A percentile compares a stretch with the other conserved stretches of the same genome.
These are phyloP conservation scores for Myripristis jacobus DNA, from an alignment of 2,797 vertebrate species.

Conservation along the genomic window DNA sequence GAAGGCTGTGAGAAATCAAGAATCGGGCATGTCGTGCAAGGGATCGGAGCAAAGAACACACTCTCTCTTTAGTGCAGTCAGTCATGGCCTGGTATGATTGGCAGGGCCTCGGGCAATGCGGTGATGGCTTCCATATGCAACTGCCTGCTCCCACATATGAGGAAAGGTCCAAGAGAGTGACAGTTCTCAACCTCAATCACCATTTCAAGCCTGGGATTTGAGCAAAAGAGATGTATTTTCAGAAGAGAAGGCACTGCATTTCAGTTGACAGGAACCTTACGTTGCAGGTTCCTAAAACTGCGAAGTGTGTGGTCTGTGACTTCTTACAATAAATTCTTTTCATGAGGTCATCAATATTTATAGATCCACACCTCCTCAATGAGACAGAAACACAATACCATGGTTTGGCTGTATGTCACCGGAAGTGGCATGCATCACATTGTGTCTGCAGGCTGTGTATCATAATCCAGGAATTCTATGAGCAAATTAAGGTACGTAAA, in stretches of 20 bases:
- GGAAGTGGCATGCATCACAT: constrained; percentile 1
- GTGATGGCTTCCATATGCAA: constrained; percentile 60
- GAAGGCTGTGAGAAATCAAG: constrained; percentile 24
- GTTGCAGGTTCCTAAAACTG: not conserved
- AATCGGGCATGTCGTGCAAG: constrained; percentile 17
- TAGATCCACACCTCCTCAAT: not conserved
- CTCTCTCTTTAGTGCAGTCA: constrained; percentile 31
- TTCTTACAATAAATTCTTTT: constrained; percentile 7
- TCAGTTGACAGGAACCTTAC: not conserved
- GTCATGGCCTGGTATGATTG: constrained; percentile 34
- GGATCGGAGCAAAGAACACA: constrained; percentile 22
- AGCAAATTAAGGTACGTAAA: not conserved
- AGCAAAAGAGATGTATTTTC: not conserved
- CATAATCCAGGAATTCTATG: not conserved
- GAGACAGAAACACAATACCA: constrained; percentile 31
- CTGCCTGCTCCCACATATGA: not conserved
- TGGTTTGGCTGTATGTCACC: not conserved
- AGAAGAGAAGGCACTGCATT: not conserved
- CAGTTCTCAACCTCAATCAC: constrained; percentile 26
- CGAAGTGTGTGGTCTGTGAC: not conserved
- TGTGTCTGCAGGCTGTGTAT: not conserved
- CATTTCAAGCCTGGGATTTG: constrained; percentile 12
- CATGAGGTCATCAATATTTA: constrained; percentile 34
- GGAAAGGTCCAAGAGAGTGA: not conserved
- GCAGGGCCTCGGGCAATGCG: constrained; percentile 35